phyloP scores from a whole-genome alignment of 2,888 invertebrate species.

The Xylocampa areola region DNA sequence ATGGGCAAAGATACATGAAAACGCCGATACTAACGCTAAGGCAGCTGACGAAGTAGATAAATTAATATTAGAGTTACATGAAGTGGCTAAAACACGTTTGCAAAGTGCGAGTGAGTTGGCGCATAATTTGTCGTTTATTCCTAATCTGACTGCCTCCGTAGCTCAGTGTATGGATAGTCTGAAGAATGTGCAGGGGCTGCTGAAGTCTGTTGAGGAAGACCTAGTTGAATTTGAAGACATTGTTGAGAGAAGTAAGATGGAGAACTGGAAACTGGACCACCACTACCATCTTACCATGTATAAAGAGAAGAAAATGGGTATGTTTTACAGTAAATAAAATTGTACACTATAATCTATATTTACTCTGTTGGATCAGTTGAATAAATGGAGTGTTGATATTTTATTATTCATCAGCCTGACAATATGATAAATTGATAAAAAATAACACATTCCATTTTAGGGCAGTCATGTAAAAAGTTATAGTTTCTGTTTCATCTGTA shows the following conservation, averaged over 20 bases:
- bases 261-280: constrained; percentile 93
- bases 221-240: constrained; percentile 91
- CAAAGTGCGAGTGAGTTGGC: constrained; percentile 79
- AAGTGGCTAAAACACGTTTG: constrained; percentile 71
- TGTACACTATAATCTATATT: too few relatives aligned
- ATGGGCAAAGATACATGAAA: constrained; percentile 92
- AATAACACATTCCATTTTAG: too few relatives aligned
- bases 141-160: constrained; percentile 80
- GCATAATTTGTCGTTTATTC: constrained; percentile 77
- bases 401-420: too few relatives aligned
- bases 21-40: constrained; percentile 92
- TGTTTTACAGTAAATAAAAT: too few relatives aligned
- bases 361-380: too few relatives aligned
- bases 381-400: too few relatives aligned
- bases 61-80: constrained; percentile 78
- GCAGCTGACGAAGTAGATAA: constrained; percentile 88
- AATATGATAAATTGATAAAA: too few relatives aligned
- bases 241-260: constrained; percentile 92
- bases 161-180: constrained; percentile 87
- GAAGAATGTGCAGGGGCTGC: constrained; percentile 87
- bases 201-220: constrained; percentile 91
- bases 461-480: too few relatives aligned
- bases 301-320: constrained; percentile 93
- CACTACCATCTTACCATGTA: constrained; percentile 92
- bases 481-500: too few relatives aligned